These are phyloP conservation scores for Drosophila gunungcola DNA, from an alignment of 1,140 invertebrate genomes.

Conservation along the genomic window DNA sequence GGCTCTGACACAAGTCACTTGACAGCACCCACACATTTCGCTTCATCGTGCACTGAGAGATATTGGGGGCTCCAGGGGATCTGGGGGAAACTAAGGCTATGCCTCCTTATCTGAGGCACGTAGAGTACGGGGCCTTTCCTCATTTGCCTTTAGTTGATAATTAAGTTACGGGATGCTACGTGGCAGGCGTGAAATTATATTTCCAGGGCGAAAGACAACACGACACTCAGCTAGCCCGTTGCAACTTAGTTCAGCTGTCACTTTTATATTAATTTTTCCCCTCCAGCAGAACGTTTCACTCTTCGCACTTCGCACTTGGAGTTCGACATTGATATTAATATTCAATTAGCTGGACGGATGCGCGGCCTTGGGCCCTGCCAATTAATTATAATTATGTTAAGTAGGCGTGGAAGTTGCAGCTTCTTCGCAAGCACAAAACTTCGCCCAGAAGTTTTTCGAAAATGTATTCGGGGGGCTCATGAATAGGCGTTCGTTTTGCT, in stretches of 20 bases:
- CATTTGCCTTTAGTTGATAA: slow-evolving; percentile 64
- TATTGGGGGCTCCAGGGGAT: slow-evolving; percentile 1
- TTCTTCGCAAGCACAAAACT: slow-evolving; percentile 17
- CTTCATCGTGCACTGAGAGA: slow-evolving; percentile 36
- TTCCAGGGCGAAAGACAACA: slow-evolving; percentile 9
- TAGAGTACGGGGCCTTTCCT: slow-evolving; percentile 34
- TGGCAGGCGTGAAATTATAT: slow-evolving; percentile 41
- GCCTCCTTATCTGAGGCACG: slow-evolving; percentile 67
- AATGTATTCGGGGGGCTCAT: slow-evolving; percentile 11
- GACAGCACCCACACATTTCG: slow-evolving; percentile 11
- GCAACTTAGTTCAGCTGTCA: slow-evolving; percentile 55
- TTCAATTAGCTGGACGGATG: slow-evolving; percentile 66
- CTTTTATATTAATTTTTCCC: slow-evolving; percentile 65
- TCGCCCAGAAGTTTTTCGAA: slow-evolving; percentile 23
- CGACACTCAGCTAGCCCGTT: slow-evolving; percentile 1
- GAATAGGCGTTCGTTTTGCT: slow-evolving; percentile 14
- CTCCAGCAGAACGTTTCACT: slow-evolving; percentile 43
- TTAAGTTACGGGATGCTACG: slow-evolving; percentile 66
- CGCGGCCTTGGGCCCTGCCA: slow-evolving; percentile 44
- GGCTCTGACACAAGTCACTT: slow-evolving; percentile 47
- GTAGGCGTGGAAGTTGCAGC: slow-evolving; percentile 49
- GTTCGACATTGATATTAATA: slow-evolving; percentile 78
- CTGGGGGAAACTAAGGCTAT: neutral
- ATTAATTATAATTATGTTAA: slow-evolving; percentile 79
- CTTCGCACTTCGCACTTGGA: neutral